A percentile compares a stretch with the other conserved stretches of the same genome.
phyloP scores from a whole-genome alignment of 2,113 vertebrate genomes.

The Procavia capensis region DNA sequence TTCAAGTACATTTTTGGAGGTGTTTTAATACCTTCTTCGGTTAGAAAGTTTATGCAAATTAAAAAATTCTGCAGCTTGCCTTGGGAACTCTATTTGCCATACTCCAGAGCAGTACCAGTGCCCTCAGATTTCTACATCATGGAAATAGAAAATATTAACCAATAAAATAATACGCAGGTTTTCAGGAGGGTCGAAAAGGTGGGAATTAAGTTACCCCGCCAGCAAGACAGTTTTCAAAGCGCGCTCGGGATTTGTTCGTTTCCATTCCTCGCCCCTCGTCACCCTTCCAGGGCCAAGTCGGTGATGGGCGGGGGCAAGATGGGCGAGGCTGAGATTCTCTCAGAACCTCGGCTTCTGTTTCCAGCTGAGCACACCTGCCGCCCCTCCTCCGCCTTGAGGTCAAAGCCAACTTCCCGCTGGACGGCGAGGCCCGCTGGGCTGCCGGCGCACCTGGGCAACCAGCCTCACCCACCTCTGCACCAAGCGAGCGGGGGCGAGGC shows the following conservation, averaged over 20 bases:
- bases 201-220: neutral
- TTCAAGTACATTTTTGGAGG: constrained; percentile 40
- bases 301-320: neutral
- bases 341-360: neutral
- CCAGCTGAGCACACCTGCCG: constrained; percentile 47
- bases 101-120: neutral
- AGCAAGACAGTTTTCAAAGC: neutral
- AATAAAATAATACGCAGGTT: constrained; percentile 9
- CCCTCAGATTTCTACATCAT: neutral
- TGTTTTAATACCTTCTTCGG: constrained; percentile 36
- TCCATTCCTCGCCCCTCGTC: neutral
- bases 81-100: neutral
- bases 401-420: neutral
- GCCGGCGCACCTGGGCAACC: constrained; percentile 24
- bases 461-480: neutral
- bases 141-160: neutral
- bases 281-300: neutral
- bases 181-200: neutral
- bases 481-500: neutral
- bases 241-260: neutral
- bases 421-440: neutral
- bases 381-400: neutral
- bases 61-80: constrained; percentile 32
- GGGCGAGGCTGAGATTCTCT: neutral
- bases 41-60: constrained; percentile 63